Evolutionary conservation across 37 sponge, comb jelly and placozoan species (phyloP), one percentile per base, ranked within the genome.

Genomic region (Spongilla lacustris): DNA sequence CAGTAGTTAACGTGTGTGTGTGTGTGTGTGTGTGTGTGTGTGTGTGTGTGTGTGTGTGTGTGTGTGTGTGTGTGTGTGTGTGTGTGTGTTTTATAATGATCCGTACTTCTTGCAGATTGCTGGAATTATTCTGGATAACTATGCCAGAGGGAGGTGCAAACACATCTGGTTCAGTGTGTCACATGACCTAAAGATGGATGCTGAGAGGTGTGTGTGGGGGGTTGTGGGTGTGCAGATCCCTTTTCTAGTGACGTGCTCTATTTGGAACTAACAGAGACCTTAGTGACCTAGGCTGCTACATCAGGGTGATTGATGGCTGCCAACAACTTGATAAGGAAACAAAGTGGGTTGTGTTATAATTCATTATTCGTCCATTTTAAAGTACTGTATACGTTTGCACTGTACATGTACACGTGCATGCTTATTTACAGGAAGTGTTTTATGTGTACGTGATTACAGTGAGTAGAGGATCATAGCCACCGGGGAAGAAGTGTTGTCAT

Each of bases 141-240:
- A 87, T 30, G 83, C 70, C 14, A 28, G 91, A 29, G 89, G 89
- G 11, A 37, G 87, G 27, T 66, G 48, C 66, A 87, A 74, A 30
- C 91, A 90, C 46, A 71, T 90, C 23, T 90, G 91, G 91, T 90
- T 90, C 74, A 90, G 91, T 29, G 78, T 86, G 83, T 86, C 91
- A 69, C 79, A 78, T 81, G 91, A 90, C 41, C 76, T 90, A 36
- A 81, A 66, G 58, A 66, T 73, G 71, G 91, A 90, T 75, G 91
- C 91, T 4, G 73, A 90, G 74, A 66, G 90, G 90, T 89, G 25
- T 66, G 84, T 77, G 69, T 11, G 29, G 2, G 23, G 29, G 26
- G 34, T 23, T 4, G 34, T 31, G 33, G 36, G 23, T 74, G 76
- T 12, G 12, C 25, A 11, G 36, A 36, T 8, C 36, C 17, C 8